Base-by-base conservation (phyloP, 2,888 invertebrate species). In the Gnatocerus cornutus region DNA sequence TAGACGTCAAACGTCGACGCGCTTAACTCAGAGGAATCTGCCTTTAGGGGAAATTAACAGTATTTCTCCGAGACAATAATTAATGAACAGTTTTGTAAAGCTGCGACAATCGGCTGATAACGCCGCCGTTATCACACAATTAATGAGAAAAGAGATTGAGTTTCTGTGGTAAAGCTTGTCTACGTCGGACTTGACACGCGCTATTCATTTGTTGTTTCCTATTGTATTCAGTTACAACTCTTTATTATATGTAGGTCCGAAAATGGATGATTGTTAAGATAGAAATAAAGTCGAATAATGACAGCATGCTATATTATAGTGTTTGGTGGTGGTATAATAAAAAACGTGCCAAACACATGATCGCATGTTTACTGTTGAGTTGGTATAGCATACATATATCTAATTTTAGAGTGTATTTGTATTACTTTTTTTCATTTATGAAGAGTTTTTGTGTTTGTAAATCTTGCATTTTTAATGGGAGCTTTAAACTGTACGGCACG, bases 61-160 rank as follows among this genome's bases (percentile, higher is more conserved):
- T 78, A 81, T 79, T 81, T 78, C 78, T 79, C 77, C 78, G 76
- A 80, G 81, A 80, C 81, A 78, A 82, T 82, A 83, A 83, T 82
- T 82, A 82, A 83, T 83, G 82, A 80, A 81, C 77, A 79, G 79
- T 81, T 81, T 81, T 81, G 80, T 80, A 79, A 69, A 75, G 72
- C 74, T 74, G 73, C 76, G 80, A 81, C 81, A 82, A 83, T 81
- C 78, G 77, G 67, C 79, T 73, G 81, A 82, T 82, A 82, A 80
- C 79, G 75, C 74, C 71, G 66, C 76, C 72, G 79, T 80, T 83
- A 83, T 82, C 82, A 76, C 74, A 81, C 81, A 81, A 82, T 82
- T 81, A 83, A 82, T 82, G 83, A 79, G 78, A 77, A 77, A 75
- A 71, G 76, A 82, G 81, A 82, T 82, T 78, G 78, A 80, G 79